Conservation (phyloP, 2,797 vertebrate species). For the Limosa lapponica region DNA sequence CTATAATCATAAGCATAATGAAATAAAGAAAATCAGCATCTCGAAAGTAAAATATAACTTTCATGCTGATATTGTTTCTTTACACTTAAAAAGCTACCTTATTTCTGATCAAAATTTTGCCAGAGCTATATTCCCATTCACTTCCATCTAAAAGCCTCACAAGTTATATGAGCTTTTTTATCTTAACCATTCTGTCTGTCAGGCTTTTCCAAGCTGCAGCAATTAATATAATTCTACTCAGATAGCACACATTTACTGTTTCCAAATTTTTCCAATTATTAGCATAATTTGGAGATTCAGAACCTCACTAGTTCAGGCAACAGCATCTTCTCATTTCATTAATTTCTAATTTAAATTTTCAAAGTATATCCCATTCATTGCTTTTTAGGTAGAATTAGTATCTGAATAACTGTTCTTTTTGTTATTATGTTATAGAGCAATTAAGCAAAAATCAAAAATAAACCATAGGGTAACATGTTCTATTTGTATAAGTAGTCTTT, state of each 20-base stretch:
- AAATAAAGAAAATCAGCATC: neutral
- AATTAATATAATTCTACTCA: neutral
- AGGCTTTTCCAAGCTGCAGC: neutral
- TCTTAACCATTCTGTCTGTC: neutral
- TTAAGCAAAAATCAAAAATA: neutral
- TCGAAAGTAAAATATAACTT: neutral
- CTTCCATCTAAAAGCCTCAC: neutral
- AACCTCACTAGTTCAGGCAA: neutral
- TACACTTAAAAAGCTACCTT: neutral
- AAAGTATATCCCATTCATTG: fast-evolving
- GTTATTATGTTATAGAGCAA: neutral
- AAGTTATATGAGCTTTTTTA: neutral
- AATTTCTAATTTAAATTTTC: neutral
- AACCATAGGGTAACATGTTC: neutral
- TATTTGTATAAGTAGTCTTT: neutral
- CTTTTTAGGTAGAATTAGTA: neutral
- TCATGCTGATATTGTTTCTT: neutral
- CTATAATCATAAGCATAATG: neutral
- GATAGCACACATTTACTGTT: neutral
- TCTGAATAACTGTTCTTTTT: neutral
- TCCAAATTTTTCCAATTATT: neutral
- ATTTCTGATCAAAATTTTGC: neutral
- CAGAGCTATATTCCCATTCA: neutral
- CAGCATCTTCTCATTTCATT: neutral
- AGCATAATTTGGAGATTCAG: neutral